Percentiles rank a stretch among this genome's conserved stretches.
These are phyloP conservation scores for Pygocentrus nattereri DNA, from an alignment of 2,797 vertebrate genomes.

Conservation along the genomic window DNA sequence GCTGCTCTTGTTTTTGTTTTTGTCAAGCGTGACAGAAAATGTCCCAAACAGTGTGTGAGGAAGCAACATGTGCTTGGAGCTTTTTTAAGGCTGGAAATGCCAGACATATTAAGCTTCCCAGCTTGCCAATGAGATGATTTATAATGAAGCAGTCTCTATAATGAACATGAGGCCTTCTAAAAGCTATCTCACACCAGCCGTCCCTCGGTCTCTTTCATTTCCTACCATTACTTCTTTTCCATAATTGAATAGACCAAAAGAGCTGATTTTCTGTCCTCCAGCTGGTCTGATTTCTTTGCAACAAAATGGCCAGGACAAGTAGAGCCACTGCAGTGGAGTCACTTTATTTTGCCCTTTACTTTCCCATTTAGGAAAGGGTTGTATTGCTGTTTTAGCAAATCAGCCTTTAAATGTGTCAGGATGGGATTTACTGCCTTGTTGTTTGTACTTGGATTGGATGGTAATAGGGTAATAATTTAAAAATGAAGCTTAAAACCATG, in stretches of 20 bases:
- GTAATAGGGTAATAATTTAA: no score
- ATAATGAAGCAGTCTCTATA: slow-evolving; percentile 28
- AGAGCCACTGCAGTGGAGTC: neutral
- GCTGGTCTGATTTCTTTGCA: neutral
- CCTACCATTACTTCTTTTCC: slow-evolving; percentile 2
- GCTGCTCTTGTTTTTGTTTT: neutral
- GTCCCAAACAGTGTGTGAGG: neutral
- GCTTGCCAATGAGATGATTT: slow-evolving; percentile 29
- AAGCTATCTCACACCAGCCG: slow-evolving; percentile 16
- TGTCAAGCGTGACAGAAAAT: slow-evolving; percentile 18
- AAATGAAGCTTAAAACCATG: no score
- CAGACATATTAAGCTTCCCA: slow-evolving; percentile 32
- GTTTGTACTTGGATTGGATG: no score
- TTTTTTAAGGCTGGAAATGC: slow-evolving; percentile 28
- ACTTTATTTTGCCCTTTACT: neutral
- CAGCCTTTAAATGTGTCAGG: neutral
- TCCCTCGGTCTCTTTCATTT: slow-evolving; percentile 9
- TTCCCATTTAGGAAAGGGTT: neutral
- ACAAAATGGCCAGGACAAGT: neutral
- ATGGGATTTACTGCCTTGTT: no score
- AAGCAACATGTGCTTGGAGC: slow-evolving; percentile 8
- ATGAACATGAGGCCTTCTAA: slow-evolving; percentile 24
- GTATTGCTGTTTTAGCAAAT: neutral
- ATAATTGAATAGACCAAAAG: neutral
- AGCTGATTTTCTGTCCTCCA: neutral